Percentiles rank a stretch among this genome's conserved stretches.
phyloP scores from a whole-genome alignment of 2,113 vertebrate genomes.

The Platichthys stellatus region DNA sequence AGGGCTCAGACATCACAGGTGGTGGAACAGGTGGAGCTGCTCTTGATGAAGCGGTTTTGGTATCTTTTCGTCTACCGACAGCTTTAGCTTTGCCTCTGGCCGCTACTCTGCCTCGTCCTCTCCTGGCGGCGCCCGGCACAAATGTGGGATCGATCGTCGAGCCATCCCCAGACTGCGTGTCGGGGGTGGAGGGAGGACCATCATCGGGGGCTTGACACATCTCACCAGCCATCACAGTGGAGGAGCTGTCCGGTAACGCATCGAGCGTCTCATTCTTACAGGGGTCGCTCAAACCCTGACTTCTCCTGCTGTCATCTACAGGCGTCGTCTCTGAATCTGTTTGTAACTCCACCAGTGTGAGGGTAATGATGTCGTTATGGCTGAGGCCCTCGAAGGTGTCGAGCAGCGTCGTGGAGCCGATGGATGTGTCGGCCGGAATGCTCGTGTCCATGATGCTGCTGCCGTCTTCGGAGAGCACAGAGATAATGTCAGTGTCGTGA shows the following conservation, averaged over 20 bases:
- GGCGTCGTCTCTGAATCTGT: constrained; percentile 48
- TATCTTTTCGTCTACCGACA: not conserved
- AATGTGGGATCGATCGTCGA: constrained; percentile 25
- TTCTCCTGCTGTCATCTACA: not conserved
- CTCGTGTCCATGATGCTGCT: constrained; percentile 32
- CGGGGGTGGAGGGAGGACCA: not conserved
- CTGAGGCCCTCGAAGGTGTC: constrained; percentile 76
- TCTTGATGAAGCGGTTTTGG: not conserved
- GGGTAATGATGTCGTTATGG: constrained; percentile 78
- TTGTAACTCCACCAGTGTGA: constrained; percentile 82
- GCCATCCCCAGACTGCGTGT: not conserved
- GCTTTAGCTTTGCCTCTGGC: not conserved
- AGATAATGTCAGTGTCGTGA: constrained; percentile 49
- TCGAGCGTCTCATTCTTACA: not conserved
- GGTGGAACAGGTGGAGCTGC: not conserved
- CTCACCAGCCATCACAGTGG: not conserved
- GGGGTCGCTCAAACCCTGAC: not conserved
- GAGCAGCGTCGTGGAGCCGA: constrained; percentile 69
- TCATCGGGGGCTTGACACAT: not conserved
- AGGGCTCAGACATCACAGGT: not conserved
- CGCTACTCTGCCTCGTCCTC: not conserved
- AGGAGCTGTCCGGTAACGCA: constrained; percentile 43
- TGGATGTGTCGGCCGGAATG: constrained; percentile 43
- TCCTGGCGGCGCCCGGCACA: not conserved
- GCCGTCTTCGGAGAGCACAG: constrained; percentile 15